Percentiles rank a stretch among this genome's conserved stretches.
Evolutionary conservation across 2,888 invertebrate genomes (phyloP).

Genomic region (Eudemis profundana): DNA sequence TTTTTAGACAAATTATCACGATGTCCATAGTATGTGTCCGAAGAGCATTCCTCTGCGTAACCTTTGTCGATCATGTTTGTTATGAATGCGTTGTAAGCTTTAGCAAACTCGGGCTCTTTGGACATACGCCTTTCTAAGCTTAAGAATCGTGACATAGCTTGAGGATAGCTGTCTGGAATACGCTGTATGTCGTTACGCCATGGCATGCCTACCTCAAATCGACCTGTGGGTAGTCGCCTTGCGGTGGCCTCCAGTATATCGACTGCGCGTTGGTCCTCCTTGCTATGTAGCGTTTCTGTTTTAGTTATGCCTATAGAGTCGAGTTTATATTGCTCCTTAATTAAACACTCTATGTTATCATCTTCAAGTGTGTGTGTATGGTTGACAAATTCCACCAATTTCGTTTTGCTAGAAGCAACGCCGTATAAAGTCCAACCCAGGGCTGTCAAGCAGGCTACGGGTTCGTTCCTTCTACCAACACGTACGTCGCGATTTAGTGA

Average conservation of each 20-base stretch:
- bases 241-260: too few relatives aligned
- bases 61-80: not conserved
- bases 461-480: slow-evolving; percentile 1
- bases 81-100: slow-evolving; percentile 4
- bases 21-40: not conserved
- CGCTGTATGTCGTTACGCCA: slow-evolving; percentile 5
- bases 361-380: not conserved
- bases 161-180: slow-evolving; percentile 1
- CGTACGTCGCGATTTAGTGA: not conserved
- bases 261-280: not conserved
- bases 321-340: slow-evolving; percentile 15
- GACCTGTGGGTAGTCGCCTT: not conserved
- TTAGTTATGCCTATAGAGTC: slow-evolving; percentile 4
- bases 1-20: not conserved
- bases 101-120: not conserved
- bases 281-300: not conserved
- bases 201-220: slow-evolving; percentile 6
- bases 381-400: slow-evolving; percentile 3
- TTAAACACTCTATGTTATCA: not conserved
- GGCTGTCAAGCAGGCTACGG: not conserved
- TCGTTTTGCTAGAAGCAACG: slow-evolving; percentile 17
- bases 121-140: slow-evolving; percentile 5
- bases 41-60: slow-evolving; percentile 8
- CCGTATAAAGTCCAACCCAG: slow-evolving; percentile 12
- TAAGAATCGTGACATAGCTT: slow-evolving; percentile 14